phyloP scores from a whole-genome alignment of 2,888 invertebrate species.

The Machimus atricapillus region DNA sequence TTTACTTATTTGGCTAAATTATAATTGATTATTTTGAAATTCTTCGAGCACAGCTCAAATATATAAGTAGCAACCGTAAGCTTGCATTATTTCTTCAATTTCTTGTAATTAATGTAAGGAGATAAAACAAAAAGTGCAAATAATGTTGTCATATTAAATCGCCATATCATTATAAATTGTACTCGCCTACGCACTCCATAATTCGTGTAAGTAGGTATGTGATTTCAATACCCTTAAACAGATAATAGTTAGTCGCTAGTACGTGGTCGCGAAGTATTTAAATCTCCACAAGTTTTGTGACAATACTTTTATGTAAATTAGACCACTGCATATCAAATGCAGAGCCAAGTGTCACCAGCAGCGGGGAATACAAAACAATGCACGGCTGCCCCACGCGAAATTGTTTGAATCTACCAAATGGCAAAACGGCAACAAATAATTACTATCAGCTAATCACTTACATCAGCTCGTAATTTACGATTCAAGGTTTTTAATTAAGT shows the following conservation, averaged over 20 bases:
- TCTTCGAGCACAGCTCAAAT: too few species aligned
- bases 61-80: too few species aligned
- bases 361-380: background rate
- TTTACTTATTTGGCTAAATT: background rate
- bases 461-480: constrained; percentile 20
- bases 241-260: background rate
- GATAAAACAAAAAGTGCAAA: background rate
- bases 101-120: background rate
- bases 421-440: constrained; percentile 5
- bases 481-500: constrained; percentile 37
- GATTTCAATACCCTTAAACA: background rate
- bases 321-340: background rate
- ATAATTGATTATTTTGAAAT: background rate
- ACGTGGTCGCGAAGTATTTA: background rate
- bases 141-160: background rate
- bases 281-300: background rate
- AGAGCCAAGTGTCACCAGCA: background rate
- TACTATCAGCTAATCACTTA: constrained; percentile 16
- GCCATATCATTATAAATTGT: background rate
- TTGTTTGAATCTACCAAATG: background rate
- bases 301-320: background rate
- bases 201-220: background rate
- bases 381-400: background rate
- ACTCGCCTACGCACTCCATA: background rate
- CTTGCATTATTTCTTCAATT: background rate